Evolutionary conservation across 1,140 invertebrate genomes (phyloP).

Genomic region (Acromyrmex charruanus): DNA sequence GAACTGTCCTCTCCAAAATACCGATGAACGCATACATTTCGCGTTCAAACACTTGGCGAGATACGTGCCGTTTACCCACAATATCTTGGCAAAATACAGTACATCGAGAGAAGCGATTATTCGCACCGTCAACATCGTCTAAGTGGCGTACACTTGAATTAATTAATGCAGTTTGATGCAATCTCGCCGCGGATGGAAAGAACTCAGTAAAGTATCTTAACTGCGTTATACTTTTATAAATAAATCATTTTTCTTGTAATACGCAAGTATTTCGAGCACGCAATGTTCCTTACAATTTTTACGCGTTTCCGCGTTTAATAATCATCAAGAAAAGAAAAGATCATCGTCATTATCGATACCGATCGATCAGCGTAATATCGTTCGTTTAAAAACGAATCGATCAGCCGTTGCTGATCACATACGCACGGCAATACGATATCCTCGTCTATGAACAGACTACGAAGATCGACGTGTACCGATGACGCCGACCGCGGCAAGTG

Average conservation of each 20-base stretch:
- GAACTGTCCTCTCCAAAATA: slow-evolving; percentile 29
- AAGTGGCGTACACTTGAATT: slow-evolving; percentile 38
- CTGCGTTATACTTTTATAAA: not conserved
- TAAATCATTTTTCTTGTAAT: not conserved
- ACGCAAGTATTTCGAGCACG: not conserved
- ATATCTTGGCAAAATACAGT: slow-evolving; percentile 28
- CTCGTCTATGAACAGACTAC: not conserved
- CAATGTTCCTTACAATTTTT: not conserved
- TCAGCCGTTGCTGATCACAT: not conserved
- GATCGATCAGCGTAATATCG: slow-evolving; percentile 9
- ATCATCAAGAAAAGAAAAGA: not conserved
- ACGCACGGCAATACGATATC: not conserved
- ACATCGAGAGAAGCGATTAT: slow-evolving; percentile 19
- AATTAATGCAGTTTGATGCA: slow-evolving; percentile 12
- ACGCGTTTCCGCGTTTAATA: not conserved
- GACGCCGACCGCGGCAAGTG: not conserved
- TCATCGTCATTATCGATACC: not conserved
- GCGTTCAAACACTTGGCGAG: slow-evolving; percentile 30
- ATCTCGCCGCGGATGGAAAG: not conserved
- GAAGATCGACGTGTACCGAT: not conserved
- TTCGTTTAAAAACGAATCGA: slow-evolving; percentile 17
- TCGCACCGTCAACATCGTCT: slow-evolving; percentile 32
- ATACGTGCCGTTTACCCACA: slow-evolving; percentile 15
- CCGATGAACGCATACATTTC: slow-evolving; percentile 30
- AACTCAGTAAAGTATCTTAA: not conserved